Percentiles rank a stretch among this genome's conserved stretches.
phyloP scores from a whole-genome alignment of 92 coral and sea anemone genomes.

The Zoanthus sociatus region DNA sequence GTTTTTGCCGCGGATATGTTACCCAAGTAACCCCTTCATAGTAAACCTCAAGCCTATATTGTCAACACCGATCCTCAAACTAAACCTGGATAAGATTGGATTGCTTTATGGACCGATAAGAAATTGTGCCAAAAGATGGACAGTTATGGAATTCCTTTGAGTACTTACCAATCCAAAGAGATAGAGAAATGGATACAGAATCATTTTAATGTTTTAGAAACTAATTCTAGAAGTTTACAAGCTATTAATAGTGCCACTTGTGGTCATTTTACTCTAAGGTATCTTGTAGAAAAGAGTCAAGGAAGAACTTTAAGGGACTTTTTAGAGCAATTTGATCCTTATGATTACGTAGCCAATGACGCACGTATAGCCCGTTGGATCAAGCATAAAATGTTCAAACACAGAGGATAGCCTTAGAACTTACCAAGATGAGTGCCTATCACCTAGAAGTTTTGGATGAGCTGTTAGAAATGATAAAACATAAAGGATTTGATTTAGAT shows the following conservation, averaged over 20 bases:
- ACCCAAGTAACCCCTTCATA: not conserved
- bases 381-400: not conserved
- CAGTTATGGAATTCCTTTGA: conserved; percentile 20
- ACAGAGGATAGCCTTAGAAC: too few relatives aligned
- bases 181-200: not conserved
- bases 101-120: conserved; percentile 11
- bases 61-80: conserved; percentile 29
- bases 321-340: not conserved
- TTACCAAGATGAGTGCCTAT: too few relatives aligned
- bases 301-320: not conserved
- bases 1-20: conserved; percentile 23
- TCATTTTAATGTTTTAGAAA: not conserved
- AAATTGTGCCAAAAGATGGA: not conserved
- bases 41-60: not conserved
- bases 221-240: conserved; percentile 23
- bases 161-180: not conserved
- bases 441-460: not conserved
- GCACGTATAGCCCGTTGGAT: not conserved
- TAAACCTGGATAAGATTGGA: conserved; percentile 5
- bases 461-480: too few relatives aligned
- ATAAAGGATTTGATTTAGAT: too few relatives aligned
- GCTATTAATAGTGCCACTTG: not conserved
- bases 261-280: not conserved
- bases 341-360: not conserved
- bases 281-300: not conserved